Evolutionary conservation across 2,888 invertebrate genomes (phyloP).

Genomic region (Volucella zonaria): DNA sequence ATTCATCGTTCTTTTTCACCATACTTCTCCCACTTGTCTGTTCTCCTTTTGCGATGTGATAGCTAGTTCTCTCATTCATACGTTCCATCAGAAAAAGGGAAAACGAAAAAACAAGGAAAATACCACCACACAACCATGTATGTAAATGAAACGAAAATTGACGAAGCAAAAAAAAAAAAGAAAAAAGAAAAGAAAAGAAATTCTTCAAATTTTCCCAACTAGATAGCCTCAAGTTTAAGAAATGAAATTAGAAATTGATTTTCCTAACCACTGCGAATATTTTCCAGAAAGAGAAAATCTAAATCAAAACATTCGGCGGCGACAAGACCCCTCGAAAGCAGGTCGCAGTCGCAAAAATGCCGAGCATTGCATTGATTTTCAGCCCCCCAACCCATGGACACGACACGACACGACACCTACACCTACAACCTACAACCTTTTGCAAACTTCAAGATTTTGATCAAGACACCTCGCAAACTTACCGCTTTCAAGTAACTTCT

Average conservation of each 20-base stretch:
- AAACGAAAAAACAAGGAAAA: slow-evolving; percentile 35
- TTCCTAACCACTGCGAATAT: background rate
- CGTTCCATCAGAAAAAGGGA: slow-evolving; percentile 16
- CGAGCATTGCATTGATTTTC: slow-evolving; percentile 70
- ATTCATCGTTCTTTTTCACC: slow-evolving; percentile 38
- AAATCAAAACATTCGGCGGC: background rate
- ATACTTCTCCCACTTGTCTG: slow-evolving; percentile 15
- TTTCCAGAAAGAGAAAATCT: background rate
- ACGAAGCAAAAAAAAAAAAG: slow-evolving; percentile 44
- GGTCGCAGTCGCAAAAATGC: slow-evolving; percentile 50
- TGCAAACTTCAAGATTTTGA: background rate
- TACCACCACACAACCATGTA: slow-evolving; percentile 51
- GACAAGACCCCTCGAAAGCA: background rate
- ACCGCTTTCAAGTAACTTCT: slow-evolving; percentile 90
- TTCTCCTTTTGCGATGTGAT: background rate
- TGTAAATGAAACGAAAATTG: slow-evolving; percentile 34
- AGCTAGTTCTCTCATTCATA: slow-evolving; percentile 20
- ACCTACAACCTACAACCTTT: slow-evolving; percentile 10
- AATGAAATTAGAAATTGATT: background rate
- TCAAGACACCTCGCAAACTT: slow-evolving; percentile 71
- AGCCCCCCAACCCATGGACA: slow-evolving; percentile 27
- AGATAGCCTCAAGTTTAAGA: background rate
- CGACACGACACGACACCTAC: too few species aligned
- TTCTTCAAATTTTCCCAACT: slow-evolving; percentile 18
- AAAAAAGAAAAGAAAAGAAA: slow-evolving; percentile 27